Base-by-base conservation (phyloP, 2,888 invertebrate species). In the Luperina nickerlii region DNA sequence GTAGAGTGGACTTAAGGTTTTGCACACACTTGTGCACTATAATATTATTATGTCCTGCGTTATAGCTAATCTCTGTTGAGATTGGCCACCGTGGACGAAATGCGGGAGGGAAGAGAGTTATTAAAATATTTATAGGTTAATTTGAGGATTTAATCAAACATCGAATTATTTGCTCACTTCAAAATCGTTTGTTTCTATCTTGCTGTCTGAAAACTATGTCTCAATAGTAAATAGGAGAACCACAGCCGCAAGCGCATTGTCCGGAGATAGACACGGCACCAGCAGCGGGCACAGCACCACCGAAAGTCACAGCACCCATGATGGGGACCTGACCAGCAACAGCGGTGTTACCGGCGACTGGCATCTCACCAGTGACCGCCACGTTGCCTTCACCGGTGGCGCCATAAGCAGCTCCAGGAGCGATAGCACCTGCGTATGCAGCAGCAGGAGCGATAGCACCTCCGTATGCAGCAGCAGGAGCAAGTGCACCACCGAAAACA, bases 301-400 rank as follows among this genome's bases (percentile, higher is more conserved):
- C 2, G 48, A 86, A 81, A 8, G 0, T 79, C 0, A 94, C 93
- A 8, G 90, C 90, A 1, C 91, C 92, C 27, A 92, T 38, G 87
- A 92, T 91, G 2, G 94, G 94, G 5, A 94, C 81, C 2, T 51
- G 27, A 63, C 86, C 86, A 63, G 70, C 76, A 76, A 87, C n/a
- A 62, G 73, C 82, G 51, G 86, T 87, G 65, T 38, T 79, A 77
- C 86, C 86, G 32, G 70, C 32, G 42, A 86, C 83, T 67, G 86
- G 83, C 73, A 86, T 77, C 78, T 92, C 87, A 38, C 94, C 94
- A 72, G 72, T 75, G 0, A 93, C 91, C 7, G 86, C 85, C 67
- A 94, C 81, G 32, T 90, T 86, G 0, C 94, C 94, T 77, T 92
- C 91, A 5, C 93, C 93, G 27, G 27, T 15, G 15, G 85, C 85